Conservation (phyloP, 2,113 vertebrate species). For the Spheniscus mendiculus region DNA sequence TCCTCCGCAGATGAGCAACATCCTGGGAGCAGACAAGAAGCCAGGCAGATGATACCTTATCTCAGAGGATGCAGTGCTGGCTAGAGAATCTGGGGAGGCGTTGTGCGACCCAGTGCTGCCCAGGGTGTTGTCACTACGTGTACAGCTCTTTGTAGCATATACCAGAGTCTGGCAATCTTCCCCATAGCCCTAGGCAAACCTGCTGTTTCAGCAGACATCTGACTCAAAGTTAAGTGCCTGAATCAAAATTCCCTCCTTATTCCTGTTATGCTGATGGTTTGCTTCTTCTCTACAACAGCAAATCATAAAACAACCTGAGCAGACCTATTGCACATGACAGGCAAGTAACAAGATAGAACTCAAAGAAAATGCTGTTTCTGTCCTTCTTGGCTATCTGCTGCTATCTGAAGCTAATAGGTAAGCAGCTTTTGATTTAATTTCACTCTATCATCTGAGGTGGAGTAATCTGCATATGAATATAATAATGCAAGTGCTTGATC, state of each 20-base stretch:
- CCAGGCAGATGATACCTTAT: background rate
- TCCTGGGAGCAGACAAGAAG: background rate
- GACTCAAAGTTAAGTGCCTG: background rate
- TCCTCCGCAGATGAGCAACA: background rate
- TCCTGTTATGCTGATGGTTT: background rate
- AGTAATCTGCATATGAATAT: background rate
- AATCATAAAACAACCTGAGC: background rate
- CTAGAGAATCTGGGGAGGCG: background rate
- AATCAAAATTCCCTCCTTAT: background rate
- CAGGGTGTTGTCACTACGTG: accelerated
- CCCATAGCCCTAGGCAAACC: background rate
- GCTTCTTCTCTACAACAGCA: background rate
- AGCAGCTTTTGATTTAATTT: constrained; percentile 33
- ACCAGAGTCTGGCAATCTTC: background rate
- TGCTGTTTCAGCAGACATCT: background rate
- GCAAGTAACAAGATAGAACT: background rate
- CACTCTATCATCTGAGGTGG: background rate
- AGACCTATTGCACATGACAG: background rate
- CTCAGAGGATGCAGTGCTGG: background rate
- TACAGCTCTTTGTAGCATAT: background rate
- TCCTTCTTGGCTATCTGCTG: background rate
- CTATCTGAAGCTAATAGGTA: background rate
- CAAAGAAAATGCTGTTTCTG: background rate
- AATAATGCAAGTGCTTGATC: background rate
- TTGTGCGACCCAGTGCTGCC: background rate